Evolutionary conservation across 2,888 invertebrate species (phyloP).

Genomic region (Agriopis aurantiaria): DNA sequence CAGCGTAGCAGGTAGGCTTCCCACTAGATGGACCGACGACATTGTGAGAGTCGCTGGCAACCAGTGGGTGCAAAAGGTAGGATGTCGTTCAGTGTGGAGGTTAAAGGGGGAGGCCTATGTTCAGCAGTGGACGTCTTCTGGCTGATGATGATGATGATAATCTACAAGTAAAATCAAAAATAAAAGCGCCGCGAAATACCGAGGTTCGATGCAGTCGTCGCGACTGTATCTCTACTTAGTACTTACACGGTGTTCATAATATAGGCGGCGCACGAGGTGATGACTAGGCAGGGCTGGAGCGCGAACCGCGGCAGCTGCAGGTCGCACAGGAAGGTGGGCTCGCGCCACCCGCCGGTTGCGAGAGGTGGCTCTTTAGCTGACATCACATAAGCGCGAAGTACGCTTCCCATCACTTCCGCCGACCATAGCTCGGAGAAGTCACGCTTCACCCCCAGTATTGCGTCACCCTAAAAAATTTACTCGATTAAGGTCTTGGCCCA

Average conservation of each 20-base stretch:
- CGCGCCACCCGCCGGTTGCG: slow-evolving; percentile 66
- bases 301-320: slow-evolving; percentile 76
- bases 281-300: slow-evolving; percentile 82
- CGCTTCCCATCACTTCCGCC: slow-evolving; percentile 74
- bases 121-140: too few species aligned
- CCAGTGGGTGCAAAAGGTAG: too few species aligned
- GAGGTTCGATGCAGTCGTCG: not conserved
- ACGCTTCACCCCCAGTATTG: slow-evolving; percentile 66
- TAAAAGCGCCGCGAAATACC: not conserved
- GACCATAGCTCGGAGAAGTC: slow-evolving; percentile 76
- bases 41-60: too few species aligned
- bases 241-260: slow-evolving; percentile 83
- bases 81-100: too few species aligned
- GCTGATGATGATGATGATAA: too few species aligned
- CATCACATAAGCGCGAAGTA: slow-evolving; percentile 71
- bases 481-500: not conserved
- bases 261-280: slow-evolving; percentile 85
- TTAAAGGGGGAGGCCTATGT: too few species aligned
- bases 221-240: slow-evolving; percentile 57
- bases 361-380: slow-evolving; percentile 64
- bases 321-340: slow-evolving; percentile 79
- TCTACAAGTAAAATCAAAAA: too few species aligned
- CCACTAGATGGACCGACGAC: too few species aligned
- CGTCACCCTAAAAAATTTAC: slow-evolving; percentile 64
- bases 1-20: too few species aligned